Percentiles rank a stretch among this genome's conserved stretches.
phyloP scores from a whole-genome alignment of 2,888 invertebrate genomes.

The Lucinisca nassula region DNA sequence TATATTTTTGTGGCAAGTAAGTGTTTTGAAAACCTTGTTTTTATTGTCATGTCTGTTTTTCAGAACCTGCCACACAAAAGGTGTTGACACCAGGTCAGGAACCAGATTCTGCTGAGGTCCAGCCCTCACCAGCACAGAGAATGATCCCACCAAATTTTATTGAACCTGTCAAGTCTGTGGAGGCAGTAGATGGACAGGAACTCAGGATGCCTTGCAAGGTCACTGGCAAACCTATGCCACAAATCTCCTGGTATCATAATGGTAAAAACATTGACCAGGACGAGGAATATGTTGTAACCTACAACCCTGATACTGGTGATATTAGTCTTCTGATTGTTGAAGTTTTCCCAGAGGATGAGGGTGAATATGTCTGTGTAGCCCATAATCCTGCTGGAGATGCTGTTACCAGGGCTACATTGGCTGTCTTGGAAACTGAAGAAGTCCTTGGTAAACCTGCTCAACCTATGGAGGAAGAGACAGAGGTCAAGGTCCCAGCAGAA shows the following conservation, averaged over 20 bases:
- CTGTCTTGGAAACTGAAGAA: conserved; percentile 78
- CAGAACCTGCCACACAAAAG: conserved; percentile 78
- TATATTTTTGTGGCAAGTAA: too few relatives aligned
- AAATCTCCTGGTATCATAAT: conserved; percentile 87
- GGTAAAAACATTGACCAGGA: conserved; percentile 87
- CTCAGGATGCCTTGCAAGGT: conserved; percentile 85
- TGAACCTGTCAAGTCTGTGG: conserved; percentile 76
- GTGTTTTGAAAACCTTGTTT: too few relatives aligned
- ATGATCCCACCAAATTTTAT: conserved; percentile 85
- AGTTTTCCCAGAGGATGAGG: conserved; percentile 88
- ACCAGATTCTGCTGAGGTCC: conserved; percentile 63
- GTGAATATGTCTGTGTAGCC: conserved; percentile 93
- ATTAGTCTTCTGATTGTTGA: conserved; percentile 87
- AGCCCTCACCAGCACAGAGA: conserved; percentile 79
- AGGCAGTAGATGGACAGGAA: conserved; percentile 86
- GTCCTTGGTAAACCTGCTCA: conserved; percentile 23
- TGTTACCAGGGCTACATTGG: conserved; percentile 89
- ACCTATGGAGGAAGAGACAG: conserved; percentile 73
- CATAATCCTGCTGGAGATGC: conserved; percentile 95
- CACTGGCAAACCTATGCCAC: conserved; percentile 85
- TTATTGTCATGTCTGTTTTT: neutral
- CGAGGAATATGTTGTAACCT: conserved; percentile 87
- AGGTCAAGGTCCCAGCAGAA: conserved; percentile 38
- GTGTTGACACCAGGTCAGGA: conserved; percentile 69
- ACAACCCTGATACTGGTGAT: conserved; percentile 85